phyloP scores from a whole-genome alignment of 2,888 invertebrate species.

The Meliscaeva auricollis region DNA sequence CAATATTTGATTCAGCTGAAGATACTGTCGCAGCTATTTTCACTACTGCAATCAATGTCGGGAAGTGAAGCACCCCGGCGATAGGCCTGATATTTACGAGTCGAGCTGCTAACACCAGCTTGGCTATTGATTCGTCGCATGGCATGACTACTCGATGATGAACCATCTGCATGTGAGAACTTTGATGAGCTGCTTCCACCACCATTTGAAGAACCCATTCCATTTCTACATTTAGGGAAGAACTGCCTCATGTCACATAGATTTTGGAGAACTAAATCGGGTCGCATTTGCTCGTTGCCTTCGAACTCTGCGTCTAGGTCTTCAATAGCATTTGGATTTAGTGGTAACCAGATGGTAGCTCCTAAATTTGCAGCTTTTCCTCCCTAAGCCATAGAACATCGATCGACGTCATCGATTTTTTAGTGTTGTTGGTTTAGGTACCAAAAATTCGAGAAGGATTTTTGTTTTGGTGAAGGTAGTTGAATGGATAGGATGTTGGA shows the following conservation, averaged over 20 bases:
- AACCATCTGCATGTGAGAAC: constrained; percentile 31
- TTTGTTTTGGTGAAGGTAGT: constrained; percentile 58
- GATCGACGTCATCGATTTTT: constrained; percentile 59
- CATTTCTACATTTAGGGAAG: constrained; percentile 78
- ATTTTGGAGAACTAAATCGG: constrained; percentile 81
- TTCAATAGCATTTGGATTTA: constrained; percentile 80
- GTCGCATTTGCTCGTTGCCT: constrained; percentile 76
- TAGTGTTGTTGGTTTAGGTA: constrained; percentile 50
- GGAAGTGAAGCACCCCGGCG: constrained; percentile 81
- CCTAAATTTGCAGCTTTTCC: constrained; percentile 91
- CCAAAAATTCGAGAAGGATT: constrained; percentile 54
- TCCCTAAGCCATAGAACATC: constrained; percentile 85
- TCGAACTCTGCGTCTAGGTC: constrained; percentile 79
- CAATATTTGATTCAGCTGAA: constrained; percentile 76
- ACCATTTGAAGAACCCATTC: constrained; percentile 31
- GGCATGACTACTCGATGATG: constrained; percentile 46
- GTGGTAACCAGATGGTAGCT: constrained; percentile 92
- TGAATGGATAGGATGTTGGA: constrained; percentile 62
- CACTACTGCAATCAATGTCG: constrained; percentile 82
- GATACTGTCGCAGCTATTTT: constrained; percentile 83
- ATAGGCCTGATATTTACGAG: constrained; percentile 71
- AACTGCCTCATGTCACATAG: constrained; percentile 81
- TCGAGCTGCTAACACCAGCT: constrained; percentile 34
- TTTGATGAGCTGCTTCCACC: constrained; percentile 54
- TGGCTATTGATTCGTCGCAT: constrained; percentile 60